Evolutionary conservation across 2,888 invertebrate species (phyloP).

Genomic region (Euproctis similis): DNA sequence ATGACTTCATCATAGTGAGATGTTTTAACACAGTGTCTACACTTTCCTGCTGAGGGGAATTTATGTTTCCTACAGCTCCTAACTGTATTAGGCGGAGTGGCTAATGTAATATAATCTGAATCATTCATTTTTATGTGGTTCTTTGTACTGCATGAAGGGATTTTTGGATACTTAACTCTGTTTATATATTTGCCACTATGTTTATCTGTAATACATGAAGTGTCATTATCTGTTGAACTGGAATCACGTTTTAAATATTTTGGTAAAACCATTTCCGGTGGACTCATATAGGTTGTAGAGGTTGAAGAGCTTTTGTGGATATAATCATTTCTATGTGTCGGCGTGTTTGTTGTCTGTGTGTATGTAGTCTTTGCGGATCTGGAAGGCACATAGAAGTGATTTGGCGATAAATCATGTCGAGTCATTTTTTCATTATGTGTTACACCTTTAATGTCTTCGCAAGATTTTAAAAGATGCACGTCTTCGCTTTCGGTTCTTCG

Average conservation of each 20-base stretch:
- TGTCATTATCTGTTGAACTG: neutral
- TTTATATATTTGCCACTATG: conserved; percentile 16
- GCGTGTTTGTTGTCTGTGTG: conserved; percentile 57
- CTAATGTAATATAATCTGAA: conserved; percentile 4
- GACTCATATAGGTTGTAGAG: conserved; percentile 70
- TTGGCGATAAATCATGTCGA: conserved; percentile 16
- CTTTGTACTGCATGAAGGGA: too few relatives aligned
- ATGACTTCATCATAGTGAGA: conserved; percentile 5
- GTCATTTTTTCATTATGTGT: conserved; percentile 37
- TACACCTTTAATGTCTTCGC: conserved; percentile 13
- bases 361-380: conserved; percentile 48
- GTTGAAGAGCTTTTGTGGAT: conserved; percentile 68
- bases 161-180: conserved; percentile 24
- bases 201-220: neutral
- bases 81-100: conserved; percentile 44
- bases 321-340: conserved; percentile 42
- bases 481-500: conserved; percentile 2
- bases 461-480: conserved; percentile 3
- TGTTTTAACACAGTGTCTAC: conserved; percentile 7
- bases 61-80: conserved; percentile 10
- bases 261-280: conserved; percentile 61
- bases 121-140: conserved; percentile 12
- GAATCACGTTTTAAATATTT: conserved; percentile 35
- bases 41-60: neutral
- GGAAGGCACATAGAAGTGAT: conserved; percentile 25